Percentiles rank a stretch among this genome's conserved stretches.
Evolutionary conservation across 2,797 vertebrate genomes (phyloP).

Genomic region (Amblyraja radiata): DNA sequence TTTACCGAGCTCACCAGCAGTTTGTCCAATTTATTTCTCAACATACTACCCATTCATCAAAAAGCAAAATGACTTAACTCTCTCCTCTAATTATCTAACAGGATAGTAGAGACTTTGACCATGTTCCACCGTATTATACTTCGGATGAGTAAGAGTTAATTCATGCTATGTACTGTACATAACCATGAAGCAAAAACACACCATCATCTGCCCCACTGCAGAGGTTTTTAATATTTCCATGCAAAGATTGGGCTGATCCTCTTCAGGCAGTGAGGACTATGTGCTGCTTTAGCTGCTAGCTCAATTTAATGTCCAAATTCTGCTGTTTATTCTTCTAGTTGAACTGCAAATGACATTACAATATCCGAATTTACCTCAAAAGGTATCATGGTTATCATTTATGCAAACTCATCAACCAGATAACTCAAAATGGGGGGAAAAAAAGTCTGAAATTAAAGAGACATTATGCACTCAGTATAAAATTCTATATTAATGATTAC

Average conservation of each 20-base stretch:
- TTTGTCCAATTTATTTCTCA: conserved; percentile 81
- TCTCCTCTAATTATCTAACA: conserved; percentile 42
- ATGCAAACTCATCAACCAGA: not conserved
- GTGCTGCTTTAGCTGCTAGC: not conserved
- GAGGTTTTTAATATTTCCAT: not conserved
- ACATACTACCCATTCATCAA: conserved; percentile 78
- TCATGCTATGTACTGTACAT: not conserved
- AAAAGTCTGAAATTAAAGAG: not conserved
- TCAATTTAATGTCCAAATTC: not conserved
- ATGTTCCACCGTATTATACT: not conserved
- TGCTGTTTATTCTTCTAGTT: not conserved
- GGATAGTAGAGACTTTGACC: not conserved
- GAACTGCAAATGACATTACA: not conserved
- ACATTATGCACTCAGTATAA: not conserved
- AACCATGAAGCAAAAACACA: not conserved
- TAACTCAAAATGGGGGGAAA: not conserved
- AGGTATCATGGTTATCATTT: not conserved
- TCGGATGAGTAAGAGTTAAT: conserved; percentile 15
- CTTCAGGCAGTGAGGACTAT: not conserved
- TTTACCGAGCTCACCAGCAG: conserved; percentile 74
- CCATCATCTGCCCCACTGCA: not conserved
- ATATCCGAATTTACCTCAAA: not conserved
- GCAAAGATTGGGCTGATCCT: not conserved
- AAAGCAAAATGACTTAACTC: conserved; percentile 63
- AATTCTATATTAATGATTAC: not conserved